Conservation (phyloP, 1,140 invertebrate genomes). For the Acromyrmex charruanus region DNA sequence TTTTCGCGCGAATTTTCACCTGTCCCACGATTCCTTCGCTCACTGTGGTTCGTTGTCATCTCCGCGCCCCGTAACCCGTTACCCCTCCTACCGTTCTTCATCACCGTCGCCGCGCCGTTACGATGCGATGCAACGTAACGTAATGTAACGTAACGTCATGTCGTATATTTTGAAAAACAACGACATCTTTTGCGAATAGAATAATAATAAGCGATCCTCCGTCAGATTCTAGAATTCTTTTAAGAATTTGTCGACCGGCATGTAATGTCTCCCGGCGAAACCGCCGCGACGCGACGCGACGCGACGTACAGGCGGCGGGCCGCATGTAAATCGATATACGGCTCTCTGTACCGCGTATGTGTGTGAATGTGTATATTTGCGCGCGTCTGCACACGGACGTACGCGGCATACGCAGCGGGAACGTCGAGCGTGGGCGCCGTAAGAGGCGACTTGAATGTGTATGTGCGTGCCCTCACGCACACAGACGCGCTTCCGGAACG, state of each 20-base stretch:
- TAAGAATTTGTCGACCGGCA: background rate
- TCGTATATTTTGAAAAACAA: slow-evolving; percentile 56
- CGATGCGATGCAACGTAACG: slow-evolving; percentile 37
- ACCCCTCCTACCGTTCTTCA: background rate
- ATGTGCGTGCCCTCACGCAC: background rate
- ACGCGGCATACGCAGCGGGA: background rate
- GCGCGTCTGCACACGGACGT: background rate
- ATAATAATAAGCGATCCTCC: background rate
- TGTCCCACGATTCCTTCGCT: slow-evolving; percentile 47
- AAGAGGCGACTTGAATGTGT: background rate
- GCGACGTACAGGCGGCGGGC: slow-evolving; percentile 38
- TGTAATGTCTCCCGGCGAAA: slow-evolving; percentile 14
- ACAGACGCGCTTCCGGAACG: slow-evolving; percentile 59
- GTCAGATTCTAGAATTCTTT: background rate
- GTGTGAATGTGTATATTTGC: background rate
- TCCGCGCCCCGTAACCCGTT: background rate
- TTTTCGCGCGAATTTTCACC: slow-evolving; percentile 76
- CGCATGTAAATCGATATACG: slow-evolving; percentile 75
- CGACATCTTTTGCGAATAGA: background rate
- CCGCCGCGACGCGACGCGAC: slow-evolving; percentile 16
- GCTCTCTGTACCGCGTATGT: background rate
- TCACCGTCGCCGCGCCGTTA: background rate
- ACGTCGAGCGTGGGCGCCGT: background rate
- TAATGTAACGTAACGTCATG: too few relatives aligned
- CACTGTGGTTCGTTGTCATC: background rate